Base-by-base conservation (phyloP, 1,140 invertebrate species). In the Dendroctonus valens region DNA sequence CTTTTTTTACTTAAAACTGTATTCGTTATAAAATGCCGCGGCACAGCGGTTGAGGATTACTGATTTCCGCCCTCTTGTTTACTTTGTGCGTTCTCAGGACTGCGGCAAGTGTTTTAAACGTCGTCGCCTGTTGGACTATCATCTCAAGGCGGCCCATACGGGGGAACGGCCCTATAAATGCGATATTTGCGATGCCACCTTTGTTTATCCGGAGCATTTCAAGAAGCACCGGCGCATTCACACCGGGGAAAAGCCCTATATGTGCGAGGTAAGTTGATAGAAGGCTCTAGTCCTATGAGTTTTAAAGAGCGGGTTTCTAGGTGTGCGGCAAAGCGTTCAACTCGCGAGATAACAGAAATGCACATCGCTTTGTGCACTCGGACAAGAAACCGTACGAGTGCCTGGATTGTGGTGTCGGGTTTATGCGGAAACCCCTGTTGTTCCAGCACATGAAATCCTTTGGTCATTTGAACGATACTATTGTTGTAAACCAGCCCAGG, bases 331-430 rank as follows among this genome's bases (percentile, higher is more conserved):
- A 93, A 76, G 83, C 86, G 26, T 93, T 94, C 75, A 91, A 89
- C 70, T 90, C 89, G 41, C 82, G 89, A 49, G 92, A 93, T 78
- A 93, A 93, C 76, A 82, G 91, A 59, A 92, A 93, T 81, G 89
- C 90, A 8, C 91, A 93, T 76, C 83, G 90, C 7, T 92, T 91
- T 77, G 87, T 92, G 48, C 91, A 94, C 76, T 91, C 89, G 66
- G 88, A 92, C 71, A 90, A 92, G 74, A 93, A 93, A 71, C 91
- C 91, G 0, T 94, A 92, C 73, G 90, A 92, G 76, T 94, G 92
- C 77, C 76, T 88, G 39, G 85, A 89, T 3, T 94, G 92, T 73
- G 89, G 89, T 3, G 83, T 86, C 69, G 91, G 89, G 7, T 94
- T 91, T 71, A 93, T 93, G 91, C 79, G 92, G 15, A 93, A 93